Base-by-base conservation (phyloP, 1,140 invertebrate species). In the Drosophila malerkotliana region DNA sequence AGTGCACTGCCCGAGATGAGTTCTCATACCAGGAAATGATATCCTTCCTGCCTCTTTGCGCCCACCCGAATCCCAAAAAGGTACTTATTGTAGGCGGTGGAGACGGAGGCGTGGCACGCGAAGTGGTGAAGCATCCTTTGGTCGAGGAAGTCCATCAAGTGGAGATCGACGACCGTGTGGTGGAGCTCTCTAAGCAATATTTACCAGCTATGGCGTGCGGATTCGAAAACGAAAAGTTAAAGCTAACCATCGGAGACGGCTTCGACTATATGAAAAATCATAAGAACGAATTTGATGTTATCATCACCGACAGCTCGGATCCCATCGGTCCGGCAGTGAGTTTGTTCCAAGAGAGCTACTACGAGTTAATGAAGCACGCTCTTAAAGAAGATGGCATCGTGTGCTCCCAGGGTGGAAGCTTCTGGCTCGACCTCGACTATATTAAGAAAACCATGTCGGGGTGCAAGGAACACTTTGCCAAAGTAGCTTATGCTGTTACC, bases 21-120 rank as follows among this genome's bases (percentile, higher is more conserved):
- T 99, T 98, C 92, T 95, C 98, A 0, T 99, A 99, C 92, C 98
- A 99, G 93, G 99, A 99, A 93, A 99, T 99, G 98, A 97, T 99
- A 71, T 94, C 98, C 2, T 98, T 98, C 93, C 90, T 99, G 26
- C 98, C 99, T 0, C 91, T 99, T 0, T 98, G 97, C 90, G 95
- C 94, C 77, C 98, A 99, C 93, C 95, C 96, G 2, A 95, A 96
- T 90, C 98, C 99, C 0, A 94, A 96, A 92, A 97, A 96, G 64
- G 98, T 99, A 68, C 92, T 99, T 21, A 98, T 99, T 71, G 97
- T 99, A 41, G 99, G 99, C 2, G 99, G 98, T 8, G 99, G 99
- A 15, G 99, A 99, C 93, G 91, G 91, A 1, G 91, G 98, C 3
- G 98, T 99, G 10, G 97, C 97, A 0, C 94, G 99, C 30, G 99